These are phyloP conservation scores for Ursus arctos DNA, from an alignment of 2,113 vertebrate species.

Conservation along the genomic window DNA sequence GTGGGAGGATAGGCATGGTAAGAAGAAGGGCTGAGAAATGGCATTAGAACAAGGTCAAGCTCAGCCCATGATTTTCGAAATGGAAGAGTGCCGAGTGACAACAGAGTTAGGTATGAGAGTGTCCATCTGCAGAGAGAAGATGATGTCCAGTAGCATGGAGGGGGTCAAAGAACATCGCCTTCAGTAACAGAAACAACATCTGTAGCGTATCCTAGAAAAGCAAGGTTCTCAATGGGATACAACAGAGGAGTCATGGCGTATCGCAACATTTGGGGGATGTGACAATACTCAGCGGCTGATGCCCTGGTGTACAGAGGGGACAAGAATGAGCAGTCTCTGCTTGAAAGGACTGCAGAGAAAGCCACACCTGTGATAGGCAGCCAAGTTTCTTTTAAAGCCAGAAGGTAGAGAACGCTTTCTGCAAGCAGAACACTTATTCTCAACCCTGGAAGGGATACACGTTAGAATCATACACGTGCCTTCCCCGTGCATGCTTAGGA, in stretches of 20 bases:
- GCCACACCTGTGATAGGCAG: not conserved
- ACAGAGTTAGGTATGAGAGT: not conserved
- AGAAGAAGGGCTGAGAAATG: not conserved
- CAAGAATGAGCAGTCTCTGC: not conserved
- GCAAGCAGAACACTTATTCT: not conserved
- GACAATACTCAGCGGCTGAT: not conserved
- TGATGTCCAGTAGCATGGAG: not conserved
- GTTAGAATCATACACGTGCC: not conserved
- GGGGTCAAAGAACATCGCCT: not conserved
- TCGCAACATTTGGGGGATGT: not conserved
- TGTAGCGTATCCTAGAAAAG: not conserved
- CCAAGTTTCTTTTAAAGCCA: not conserved
- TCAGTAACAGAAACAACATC: not conserved
- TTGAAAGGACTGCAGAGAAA: not conserved
- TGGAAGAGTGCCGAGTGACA: not conserved
- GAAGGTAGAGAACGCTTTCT: not conserved
- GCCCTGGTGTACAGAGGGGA: not conserved
- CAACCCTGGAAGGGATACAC: not conserved
- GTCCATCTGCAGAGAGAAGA: not conserved
- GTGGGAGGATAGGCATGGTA: not conserved
- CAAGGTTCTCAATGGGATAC: not conserved
- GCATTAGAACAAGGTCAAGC: not conserved
- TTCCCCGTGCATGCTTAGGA: too few species aligned
- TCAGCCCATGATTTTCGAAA: not conserved
- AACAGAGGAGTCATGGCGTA: not conserved